Base-by-base conservation (phyloP, 2,113 vertebrate species). In the Charina bottae region DNA sequence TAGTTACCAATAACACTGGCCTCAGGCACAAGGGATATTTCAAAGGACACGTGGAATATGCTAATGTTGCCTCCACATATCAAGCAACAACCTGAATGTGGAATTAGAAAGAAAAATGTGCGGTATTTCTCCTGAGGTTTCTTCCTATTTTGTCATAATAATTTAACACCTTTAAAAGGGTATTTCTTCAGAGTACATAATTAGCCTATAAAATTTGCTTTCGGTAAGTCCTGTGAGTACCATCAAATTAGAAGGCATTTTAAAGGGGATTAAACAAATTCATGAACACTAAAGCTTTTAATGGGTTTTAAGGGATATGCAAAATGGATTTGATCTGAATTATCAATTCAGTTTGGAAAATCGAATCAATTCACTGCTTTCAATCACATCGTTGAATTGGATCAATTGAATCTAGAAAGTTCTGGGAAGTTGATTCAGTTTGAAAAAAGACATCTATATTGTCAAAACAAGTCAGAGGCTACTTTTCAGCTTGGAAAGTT, bases 21-120 rank as follows among this genome's bases (percentile, higher is more conserved):
- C 23, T 88, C 92, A 89, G 7, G 23, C 85, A 88, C 17, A 87
- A 91, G 93, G 83, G 26, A 87, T 86, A 24, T 59, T 11, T 89
- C 17, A 83, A 93, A 89, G 46, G 89, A 83, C 58, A 17, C 11
- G 26, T 15, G 93, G 85, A 68, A 91, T 92, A 90, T 0, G 0
- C 62, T 58, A 92, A 26, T 26, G 87, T 78, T 68, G 49, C n/a
- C 21, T 78, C 12, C 54, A 37, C 4, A 26, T 26, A 46, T 83
- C 15, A 90, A 89, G 4, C 78, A 26, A 11, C 49, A 24, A 83
- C 54, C 56, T 83, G 24, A 58, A 90, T 28, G 6, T 83, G 23
- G n/a, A 90, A 56, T 90, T 42, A 83, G 13, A 37, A 19, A 90
- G 19, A 83, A 21, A 58, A 72, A 58, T 83, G 33, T 9, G 53